Percentiles rank a stretch among this genome's conserved stretches.
These are phyloP conservation scores for Pentamera pediparva DNA, from an alignment of 53 echinoderm and acorn worm genomes.

Conservation along the genomic window DNA sequence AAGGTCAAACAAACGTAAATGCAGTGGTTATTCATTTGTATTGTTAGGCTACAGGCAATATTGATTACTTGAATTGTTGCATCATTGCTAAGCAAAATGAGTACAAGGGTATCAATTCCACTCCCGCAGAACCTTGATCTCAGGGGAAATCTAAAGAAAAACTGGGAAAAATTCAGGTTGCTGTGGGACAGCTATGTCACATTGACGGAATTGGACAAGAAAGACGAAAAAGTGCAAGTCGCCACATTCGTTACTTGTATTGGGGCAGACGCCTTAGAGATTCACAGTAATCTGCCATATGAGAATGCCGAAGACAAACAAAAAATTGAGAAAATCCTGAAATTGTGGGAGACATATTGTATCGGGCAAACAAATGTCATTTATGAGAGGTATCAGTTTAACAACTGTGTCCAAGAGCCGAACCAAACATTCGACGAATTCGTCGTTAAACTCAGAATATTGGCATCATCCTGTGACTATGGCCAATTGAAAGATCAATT, in stretches of 20 bases:
- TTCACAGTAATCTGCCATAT: slow-evolving; percentile 35
- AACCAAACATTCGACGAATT: slow-evolving; percentile 19
- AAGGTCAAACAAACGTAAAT: no score
- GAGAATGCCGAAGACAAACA: slow-evolving; percentile 31
- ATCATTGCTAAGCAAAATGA: no score
- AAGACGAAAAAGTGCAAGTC: slow-evolving; percentile 16
- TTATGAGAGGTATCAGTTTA: slow-evolving; percentile 37
- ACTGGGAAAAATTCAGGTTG: slow-evolving; percentile 49
- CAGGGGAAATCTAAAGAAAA: slow-evolving; percentile 40
- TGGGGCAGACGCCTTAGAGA: slow-evolving; percentile 31
- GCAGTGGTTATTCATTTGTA: no score
- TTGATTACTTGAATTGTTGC: no score
- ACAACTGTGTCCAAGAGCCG: slow-evolving; percentile 15
- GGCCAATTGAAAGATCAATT: slow-evolving; percentile 27
- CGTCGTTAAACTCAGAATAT: not conserved
- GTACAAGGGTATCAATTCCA: no score
- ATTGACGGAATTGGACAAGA: slow-evolving; percentile 17
- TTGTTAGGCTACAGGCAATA: no score
- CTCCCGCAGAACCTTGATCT: not conserved
- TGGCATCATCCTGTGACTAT: slow-evolving; percentile 20
- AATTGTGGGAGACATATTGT: slow-evolving; percentile 38
- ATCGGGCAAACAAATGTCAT: slow-evolving; percentile 22
- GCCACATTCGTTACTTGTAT: slow-evolving; percentile 42
- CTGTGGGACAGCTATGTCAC: slow-evolving; percentile 54
- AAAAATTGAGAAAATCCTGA: slow-evolving; percentile 23